phyloP scores from a whole-genome alignment of 2,113 vertebrate genomes.

The Corvus moneduloides region DNA sequence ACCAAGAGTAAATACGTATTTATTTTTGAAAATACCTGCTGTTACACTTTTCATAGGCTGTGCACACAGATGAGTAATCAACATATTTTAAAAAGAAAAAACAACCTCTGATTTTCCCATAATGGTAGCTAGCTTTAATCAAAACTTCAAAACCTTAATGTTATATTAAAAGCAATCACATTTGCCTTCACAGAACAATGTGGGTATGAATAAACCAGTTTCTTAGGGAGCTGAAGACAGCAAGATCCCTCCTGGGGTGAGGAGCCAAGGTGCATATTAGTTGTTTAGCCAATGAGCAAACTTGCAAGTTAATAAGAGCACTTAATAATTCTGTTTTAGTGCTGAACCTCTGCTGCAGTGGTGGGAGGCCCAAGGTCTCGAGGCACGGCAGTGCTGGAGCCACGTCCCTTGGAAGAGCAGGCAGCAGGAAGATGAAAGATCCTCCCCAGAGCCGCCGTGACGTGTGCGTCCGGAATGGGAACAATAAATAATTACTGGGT shows the following conservation, averaged over 20 bases:
- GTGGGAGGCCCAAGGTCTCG: neutral
- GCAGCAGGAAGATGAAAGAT: conserved; percentile 5
- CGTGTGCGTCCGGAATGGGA: neutral
- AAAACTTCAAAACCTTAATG: neutral
- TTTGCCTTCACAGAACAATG: neutral
- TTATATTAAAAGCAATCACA: conserved; percentile 3
- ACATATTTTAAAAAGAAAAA: neutral
- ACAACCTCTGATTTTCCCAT: neutral
- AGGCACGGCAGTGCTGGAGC: neutral
- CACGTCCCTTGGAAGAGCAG: neutral
- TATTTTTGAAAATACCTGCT: neutral
- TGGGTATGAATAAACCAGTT: neutral
- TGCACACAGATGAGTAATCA: neutral
- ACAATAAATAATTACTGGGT: neutral
- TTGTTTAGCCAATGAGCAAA: neutral
- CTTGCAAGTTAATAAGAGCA: neutral
- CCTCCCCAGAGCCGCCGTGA: conserved; percentile 2
- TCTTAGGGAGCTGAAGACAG: neutral
- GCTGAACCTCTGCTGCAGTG: neutral
- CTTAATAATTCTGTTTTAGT: conserved; percentile 15
- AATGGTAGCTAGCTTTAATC: conserved; percentile 9
- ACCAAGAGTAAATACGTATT: neutral
- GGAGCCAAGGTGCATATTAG: neutral
- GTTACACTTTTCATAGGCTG: neutral
- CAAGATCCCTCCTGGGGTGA: neutral